Base-by-base conservation (phyloP, 2,888 invertebrate species). In the Liopterus haemorrhoidalis region DNA sequence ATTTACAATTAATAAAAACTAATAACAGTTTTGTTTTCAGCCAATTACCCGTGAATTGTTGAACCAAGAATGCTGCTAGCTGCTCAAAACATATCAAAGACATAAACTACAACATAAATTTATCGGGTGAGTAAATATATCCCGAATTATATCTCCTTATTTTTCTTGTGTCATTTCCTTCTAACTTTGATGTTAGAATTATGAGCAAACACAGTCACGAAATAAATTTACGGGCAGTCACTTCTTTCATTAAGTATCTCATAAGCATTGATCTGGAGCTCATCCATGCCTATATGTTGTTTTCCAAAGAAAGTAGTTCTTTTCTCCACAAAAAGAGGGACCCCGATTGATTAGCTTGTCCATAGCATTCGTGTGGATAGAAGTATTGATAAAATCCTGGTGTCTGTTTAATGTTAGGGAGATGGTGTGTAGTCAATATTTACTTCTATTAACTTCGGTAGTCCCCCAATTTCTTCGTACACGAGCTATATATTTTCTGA, bases 401-500 rank as follows among this genome's bases (percentile, higher is more conserved):
- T 18, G 33, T 18, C 9, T 33, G 25, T 12, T 25, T 25, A 3
- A n/a, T 11, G 25, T 25, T 5, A 16, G 12, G 33, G 18, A 33
- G 12, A 12, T 33, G 11, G 19, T 12, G n/a, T 11, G 15, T 33
- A 8, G 20, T 16, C 39, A 15, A 39, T 11, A 11, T 18, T 38
- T 38, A 16, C 5, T 25, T 40, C 36, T 35, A 19, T 40, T 45
- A 37, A 41, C 32, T 46, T 39, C 48, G 49, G 40, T 43, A 45
- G 51, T 49, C 50, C 49, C 53, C 48, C 36, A 44, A 41, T 49
- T 52, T 47, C 50, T 38, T 41, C 33, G 46, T 43, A 24, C 37
- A 31, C 16, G 42, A 37, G 51, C 50, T 45, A 54, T 54, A 55
- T 53, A 55, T 54, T 53, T 52, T 54, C 54, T 56, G 56, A 56